Evolutionary conservation across 2,113 vertebrate species (phyloP), one percentile per base, ranked within the genome.

Genomic region (Calonectris borealis): DNA sequence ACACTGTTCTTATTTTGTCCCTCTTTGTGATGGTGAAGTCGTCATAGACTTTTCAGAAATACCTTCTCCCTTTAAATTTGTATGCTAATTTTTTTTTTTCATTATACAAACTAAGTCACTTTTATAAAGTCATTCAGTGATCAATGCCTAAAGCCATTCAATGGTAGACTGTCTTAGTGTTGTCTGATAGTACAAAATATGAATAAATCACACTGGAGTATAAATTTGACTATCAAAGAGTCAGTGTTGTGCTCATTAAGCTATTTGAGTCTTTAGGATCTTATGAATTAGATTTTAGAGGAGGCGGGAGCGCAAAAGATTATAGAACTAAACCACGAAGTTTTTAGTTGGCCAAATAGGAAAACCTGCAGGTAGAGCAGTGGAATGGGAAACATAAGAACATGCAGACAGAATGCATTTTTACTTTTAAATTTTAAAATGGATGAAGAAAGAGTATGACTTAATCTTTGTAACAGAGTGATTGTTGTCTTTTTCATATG

Each of bases 231-330:
- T 80, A 77, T 65, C 48, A 77, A 86, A 72, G 19, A 46, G 83
- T 86, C 83, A 38, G 38, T 25, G 6, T 71, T 72, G 44, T 58
- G 75, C 36, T 84, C 48, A 12, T 82, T 85, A 87, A 93, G 66
- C 40, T 89, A 32, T 70, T 87, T 73, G 76, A 72, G 80, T 80
- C 88, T 93, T 95, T 57, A 86, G 55, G 70, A 52, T 87, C 52
- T 77, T 93, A 89, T 52, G 60, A 92, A 84, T 94, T 90, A 85
- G 70, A 58, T 98, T 94, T 96, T 69, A 55, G 42, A 87, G 36
- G 66, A 44, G 7, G 5, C 42, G 7, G 34, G 16, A 13, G 40
- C 88, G 51, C 31, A 93, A 85, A 83, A 85, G 61, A 62, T 48
- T 86, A 46, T 80, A 83, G 85, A 96, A 80, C 65, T 80, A 65